A percentile compares a stretch with the other conserved stretches of the same genome.
Conservation (phyloP, 2,888 invertebrate genomes). For the Tipula confusa region DNA sequence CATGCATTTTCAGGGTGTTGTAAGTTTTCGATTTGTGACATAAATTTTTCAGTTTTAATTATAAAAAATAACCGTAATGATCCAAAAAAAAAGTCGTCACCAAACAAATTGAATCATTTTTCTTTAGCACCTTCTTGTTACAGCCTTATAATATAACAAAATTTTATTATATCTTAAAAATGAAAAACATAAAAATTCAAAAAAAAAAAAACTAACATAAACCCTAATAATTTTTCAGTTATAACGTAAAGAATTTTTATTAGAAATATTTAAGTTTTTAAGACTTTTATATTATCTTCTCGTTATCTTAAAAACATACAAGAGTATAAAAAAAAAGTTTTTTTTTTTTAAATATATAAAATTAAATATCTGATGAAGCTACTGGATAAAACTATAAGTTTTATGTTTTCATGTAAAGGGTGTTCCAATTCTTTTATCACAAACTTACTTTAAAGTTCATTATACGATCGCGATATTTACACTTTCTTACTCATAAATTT, state of each 20-base stretch:
- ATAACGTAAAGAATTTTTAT: background rate
- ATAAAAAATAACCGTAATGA: background rate
- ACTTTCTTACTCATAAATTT: too few species aligned
- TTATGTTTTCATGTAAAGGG: background rate
- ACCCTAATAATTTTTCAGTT: background rate
- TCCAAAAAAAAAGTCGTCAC: background rate
- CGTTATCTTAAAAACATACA: background rate
- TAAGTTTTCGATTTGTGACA: too few species aligned
- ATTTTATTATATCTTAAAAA: background rate
- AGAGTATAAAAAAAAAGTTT: background rate
- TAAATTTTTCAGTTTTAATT: too few species aligned
- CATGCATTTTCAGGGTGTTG: too few species aligned
- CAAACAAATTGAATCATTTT: background rate
- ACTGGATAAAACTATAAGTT: background rate
- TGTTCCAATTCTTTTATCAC: too few species aligned
- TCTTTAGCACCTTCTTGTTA: background rate
- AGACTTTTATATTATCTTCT: background rate
- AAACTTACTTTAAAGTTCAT: too few species aligned
- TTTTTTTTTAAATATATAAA: background rate
- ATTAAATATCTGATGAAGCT: conserved; percentile 12
- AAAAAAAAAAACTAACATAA: background rate
- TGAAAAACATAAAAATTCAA: too few species aligned
- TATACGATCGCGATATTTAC: too few species aligned
- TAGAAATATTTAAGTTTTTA: background rate
- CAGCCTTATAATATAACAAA: background rate